Evolutionary conservation across 2,888 invertebrate genomes (phyloP), one percentile per base, ranked within the genome.

Genomic region (Tetanocera ferruginea): DNA sequence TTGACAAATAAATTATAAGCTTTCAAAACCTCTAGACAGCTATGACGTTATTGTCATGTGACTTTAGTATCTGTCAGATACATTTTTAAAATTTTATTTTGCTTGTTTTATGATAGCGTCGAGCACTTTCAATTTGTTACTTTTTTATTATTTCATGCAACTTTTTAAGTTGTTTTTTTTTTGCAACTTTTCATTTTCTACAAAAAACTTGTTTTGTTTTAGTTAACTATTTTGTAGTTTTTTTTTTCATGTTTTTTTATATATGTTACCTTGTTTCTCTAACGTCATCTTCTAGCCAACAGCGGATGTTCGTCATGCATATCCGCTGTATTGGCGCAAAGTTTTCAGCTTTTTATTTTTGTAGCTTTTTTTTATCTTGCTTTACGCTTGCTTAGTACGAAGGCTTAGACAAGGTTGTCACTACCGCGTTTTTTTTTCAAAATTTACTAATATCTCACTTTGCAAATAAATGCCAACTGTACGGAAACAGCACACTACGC

Each of bases 111-210:
- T 66, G 70, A 74, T 34, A 43, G 43, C 43, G 11, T 43, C 11
- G 6, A 6, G 11, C 43, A 11, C 43, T 43, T 43, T 14, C 43
- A 43, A 43, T 43, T 57, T 43, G 11, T 76, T 66, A 23, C 23
- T 66, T 76, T 75, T 31, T 66, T 49, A 52, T 76, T 67, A 55
- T 76, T 79, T 25, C 37, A 31, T 72, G 49, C 49, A 31, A 9
- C 9, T 69, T 69, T 67, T 67, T 31, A 31, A n/a, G n/a, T n/a
- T n/a, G n/a, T 72, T 76, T 78, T 76, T 37, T 78, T 78, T 67
- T 62, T 57, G 69, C 57, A 43, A 72, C 52, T 73, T 49, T 73
- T 37, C n/a, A 76, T 28, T n/a, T 62, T 57, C 72, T 76, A 76
- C 19, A 55, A 55, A 55, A 55, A 55, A 23, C 23, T 55, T 6